phyloP scores from a whole-genome alignment of 1,140 invertebrate genomes.

The Lepidurus arcticus region DNA sequence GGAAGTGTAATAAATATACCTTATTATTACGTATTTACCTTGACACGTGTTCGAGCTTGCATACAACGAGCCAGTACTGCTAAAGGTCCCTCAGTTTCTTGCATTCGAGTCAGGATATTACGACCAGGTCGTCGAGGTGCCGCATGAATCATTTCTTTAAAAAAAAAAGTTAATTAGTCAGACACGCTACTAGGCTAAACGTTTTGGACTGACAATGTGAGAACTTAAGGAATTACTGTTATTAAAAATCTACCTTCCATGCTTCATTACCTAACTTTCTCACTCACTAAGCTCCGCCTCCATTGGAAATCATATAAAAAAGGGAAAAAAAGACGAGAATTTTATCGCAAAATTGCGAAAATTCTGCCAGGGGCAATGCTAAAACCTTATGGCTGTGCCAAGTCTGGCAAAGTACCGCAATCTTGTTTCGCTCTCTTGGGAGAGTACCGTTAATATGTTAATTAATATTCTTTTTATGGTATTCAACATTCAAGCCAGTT shows the following conservation, averaged over 20 bases:
- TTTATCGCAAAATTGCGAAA: neutral
- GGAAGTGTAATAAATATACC: neutral
- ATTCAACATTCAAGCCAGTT: neutral
- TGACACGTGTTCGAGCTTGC: slow-evolving; percentile 54
- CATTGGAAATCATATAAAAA: too few relatives aligned
- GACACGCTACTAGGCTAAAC: neutral
- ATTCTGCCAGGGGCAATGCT: neutral
- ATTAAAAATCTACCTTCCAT: too few relatives aligned
- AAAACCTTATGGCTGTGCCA: neutral
- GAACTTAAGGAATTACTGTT: too few relatives aligned
- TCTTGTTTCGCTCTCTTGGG: neutral
- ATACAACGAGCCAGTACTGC: slow-evolving; percentile 55
- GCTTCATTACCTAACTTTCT: too few relatives aligned
- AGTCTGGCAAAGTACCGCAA: neutral
- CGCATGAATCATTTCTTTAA: slow-evolving; percentile 32
- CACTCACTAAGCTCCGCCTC: too few relatives aligned
- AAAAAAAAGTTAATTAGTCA: slow-evolving; percentile 18
- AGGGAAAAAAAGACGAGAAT: neutral
- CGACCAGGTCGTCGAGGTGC: slow-evolving; percentile 30
- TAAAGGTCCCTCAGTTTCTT: slow-evolving; percentile 55
- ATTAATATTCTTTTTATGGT: neutral
- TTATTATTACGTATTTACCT: slow-evolving; percentile 47
- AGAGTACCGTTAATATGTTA: slow-evolving; percentile 13
- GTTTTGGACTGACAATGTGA: too few relatives aligned
- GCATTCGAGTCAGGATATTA: slow-evolving; percentile 61